These are phyloP conservation scores for Formica selysi DNA, from an alignment of 1,140 invertebrate genomes.

Conservation along the genomic window DNA sequence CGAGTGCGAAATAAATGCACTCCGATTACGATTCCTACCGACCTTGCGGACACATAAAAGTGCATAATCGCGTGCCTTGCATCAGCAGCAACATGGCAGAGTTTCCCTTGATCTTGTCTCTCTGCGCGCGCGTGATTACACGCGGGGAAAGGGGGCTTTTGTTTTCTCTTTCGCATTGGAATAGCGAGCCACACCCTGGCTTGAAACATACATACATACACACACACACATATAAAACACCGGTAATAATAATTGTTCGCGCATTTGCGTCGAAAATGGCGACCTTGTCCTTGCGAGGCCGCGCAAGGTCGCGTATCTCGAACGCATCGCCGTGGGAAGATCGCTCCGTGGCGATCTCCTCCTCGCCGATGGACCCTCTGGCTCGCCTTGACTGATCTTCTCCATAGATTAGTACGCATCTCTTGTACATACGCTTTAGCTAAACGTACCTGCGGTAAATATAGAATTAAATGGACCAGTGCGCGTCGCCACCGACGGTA, in stretches of 20 bases:
- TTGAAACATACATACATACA: too few species aligned
- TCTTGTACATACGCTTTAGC: conserved; percentile 41
- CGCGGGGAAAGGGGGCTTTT: neutral
- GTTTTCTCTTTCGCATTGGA: conserved; percentile 20
- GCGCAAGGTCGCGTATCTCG: conserved; percentile 53
- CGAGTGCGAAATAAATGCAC: conserved; percentile 65
- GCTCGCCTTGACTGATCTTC: conserved; percentile 74
- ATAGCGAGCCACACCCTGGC: conserved; percentile 66
- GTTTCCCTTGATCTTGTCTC: conserved; percentile 56
- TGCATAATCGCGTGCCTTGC: conserved; percentile 69
- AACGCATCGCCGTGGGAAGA: conserved; percentile 78
- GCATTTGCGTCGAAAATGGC: conserved; percentile 78
- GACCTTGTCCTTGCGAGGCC: conserved; percentile 84
- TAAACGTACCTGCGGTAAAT: conserved; percentile 72
- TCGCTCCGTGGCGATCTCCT: conserved; percentile 65
- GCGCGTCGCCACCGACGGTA: conserved; percentile 62
- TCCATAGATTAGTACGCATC: conserved; percentile 70
- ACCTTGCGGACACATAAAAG: conserved; percentile 69
- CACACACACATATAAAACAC: neutral
- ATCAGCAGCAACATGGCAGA: conserved; percentile 47
- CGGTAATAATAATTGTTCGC: conserved; percentile 75
- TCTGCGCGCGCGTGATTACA: conserved; percentile 18
- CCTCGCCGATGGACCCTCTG: conserved; percentile 72
- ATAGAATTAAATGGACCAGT: conserved; percentile 75
- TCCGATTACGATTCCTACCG: conserved; percentile 69